Evolutionary conservation across 2,888 invertebrate species (phyloP), one percentile per base, ranked within the genome.

Genomic region (Scaeva pyrastri): DNA sequence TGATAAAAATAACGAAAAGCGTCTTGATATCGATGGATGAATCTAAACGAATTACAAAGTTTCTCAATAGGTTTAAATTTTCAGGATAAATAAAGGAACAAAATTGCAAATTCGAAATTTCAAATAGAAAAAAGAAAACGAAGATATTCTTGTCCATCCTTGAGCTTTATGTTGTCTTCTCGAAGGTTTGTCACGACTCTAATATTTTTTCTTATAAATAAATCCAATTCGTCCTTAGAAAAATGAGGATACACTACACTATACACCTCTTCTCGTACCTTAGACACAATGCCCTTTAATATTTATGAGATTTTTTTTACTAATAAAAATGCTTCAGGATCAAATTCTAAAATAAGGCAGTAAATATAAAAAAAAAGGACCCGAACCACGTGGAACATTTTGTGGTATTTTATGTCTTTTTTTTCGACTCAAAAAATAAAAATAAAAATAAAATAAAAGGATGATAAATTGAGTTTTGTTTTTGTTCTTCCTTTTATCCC

Each of bases 201-300:
- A 41, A 11, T 43, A 41, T 60, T 41, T 14, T 36, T 60, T 41
- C 8, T 36, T n/a, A 19, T 52, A 52, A 19, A 21, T 68, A 52
- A 68, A 52, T 39, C 52, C n/a, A n/a, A 68, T 52, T 68, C 21
- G 23, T 68, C n/a, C n/a, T 23, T 19, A 23, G 14, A 23, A 43
- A 45, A 26, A 39, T 31, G 8, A 31, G 31, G 31, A 31, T 0
- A 31, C 31, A 26, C 26, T 31, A 31, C 31, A 31, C 31, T 31
- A 31, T 31, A 31, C 31, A 5, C 8, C 5, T 8, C 31, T 31
- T 8, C 8, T 31, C 31, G 21, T 41, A 21, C n/a, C 21, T 14
- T 23, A 16, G 1, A 14, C 12, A 68, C 23, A 52, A 68, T 39
- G 39, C 6, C 39, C 39, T 41, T 68, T 23, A 41, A 68, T 52